Evolutionary conservation across 2,888 invertebrate species (phyloP).

Genomic region (Eristalinus sepulchralis): DNA sequence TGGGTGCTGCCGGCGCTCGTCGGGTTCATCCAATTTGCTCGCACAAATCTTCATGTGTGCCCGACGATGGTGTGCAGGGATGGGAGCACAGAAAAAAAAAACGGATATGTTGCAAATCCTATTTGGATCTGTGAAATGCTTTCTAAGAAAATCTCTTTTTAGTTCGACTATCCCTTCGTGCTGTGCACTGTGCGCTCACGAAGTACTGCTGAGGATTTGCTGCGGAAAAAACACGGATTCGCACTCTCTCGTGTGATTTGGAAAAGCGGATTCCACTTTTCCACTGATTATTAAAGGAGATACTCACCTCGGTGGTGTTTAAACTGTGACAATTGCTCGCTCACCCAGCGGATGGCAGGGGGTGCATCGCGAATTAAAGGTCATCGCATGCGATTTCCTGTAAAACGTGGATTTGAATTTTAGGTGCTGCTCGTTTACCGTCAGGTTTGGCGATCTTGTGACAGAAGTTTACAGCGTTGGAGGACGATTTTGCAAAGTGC

Average conservation of each 20-base stretch:
- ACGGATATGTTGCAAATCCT: conserved; percentile 66
- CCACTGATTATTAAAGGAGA: conserved; percentile 29
- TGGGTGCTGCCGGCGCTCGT: conserved; percentile 30
- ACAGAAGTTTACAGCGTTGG: no score
- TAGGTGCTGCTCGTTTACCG: no score
- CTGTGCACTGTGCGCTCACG: conserved; percentile 27
- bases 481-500: no score
- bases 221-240: conserved; percentile 77
- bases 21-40: conserved; percentile 67
- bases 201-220: conserved; percentile 39
- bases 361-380: background rate
- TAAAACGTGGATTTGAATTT: no score
- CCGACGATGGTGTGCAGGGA: background rate
- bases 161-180: conserved; percentile 24
- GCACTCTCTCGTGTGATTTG: conserved; percentile 77
- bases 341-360: background rate
- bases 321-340: background rate
- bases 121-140: conserved; percentile 65
- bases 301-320: conserved; percentile 23
- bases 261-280: conserved; percentile 76
- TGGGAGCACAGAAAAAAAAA: background rate
- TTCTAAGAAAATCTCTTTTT: conserved; percentile 55
- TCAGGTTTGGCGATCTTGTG: no score
- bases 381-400: background rate
- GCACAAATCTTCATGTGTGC: conserved; percentile 43